Evolutionary conservation across 2,113 vertebrate genomes (phyloP).

Genomic region (Alligator mississippiensis): DNA sequence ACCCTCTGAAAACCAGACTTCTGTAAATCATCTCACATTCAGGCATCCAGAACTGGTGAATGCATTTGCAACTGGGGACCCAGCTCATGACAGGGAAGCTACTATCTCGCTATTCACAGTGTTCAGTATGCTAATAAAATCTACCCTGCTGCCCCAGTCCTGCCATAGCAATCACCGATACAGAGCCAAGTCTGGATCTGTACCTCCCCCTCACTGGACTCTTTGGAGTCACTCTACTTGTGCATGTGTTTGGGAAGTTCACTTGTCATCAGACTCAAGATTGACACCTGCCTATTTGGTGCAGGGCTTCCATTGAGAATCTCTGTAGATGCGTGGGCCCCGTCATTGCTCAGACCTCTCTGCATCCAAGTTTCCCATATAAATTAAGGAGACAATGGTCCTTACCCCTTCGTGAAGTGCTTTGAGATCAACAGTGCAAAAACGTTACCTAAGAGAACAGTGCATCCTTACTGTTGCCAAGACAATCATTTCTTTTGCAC

Average conservation of each 20-base stretch:
- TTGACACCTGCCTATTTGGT: neutral
- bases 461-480: neutral
- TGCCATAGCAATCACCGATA: neutral
- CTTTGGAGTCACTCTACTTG: neutral
- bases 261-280: too few species aligned
- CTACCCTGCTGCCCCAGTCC: neutral
- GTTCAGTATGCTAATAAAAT: neutral
- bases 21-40: neutral
- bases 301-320: neutral
- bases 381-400: neutral
- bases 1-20: neutral
- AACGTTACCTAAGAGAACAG: neutral
- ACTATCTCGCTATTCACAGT: neutral
- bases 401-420: neutral
- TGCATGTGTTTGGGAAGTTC: neutral
- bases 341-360: neutral
- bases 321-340: neutral
- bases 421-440: neutral
- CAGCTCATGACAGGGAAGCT: neutral
- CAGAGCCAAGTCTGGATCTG: neutral
- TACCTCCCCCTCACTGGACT: neutral
- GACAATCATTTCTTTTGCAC: neutral
- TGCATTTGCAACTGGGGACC: neutral
- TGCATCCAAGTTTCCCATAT: neutral
- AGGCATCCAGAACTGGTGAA: neutral